Percentiles rank a stretch among this genome's conserved stretches.
Evolutionary conservation across 1,140 invertebrate species (phyloP).

Genomic region (Dolichoris vasculosae): DNA sequence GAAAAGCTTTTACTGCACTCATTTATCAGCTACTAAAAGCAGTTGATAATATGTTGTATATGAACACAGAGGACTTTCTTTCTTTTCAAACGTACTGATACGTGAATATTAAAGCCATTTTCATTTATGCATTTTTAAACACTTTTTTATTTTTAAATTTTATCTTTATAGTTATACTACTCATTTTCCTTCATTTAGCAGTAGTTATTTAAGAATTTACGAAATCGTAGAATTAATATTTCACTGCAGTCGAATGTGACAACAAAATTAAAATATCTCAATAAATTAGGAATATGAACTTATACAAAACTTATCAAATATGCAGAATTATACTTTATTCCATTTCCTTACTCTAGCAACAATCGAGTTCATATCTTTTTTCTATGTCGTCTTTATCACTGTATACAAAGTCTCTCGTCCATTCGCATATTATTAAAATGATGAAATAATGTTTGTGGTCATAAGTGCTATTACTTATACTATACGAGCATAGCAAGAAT

Average conservation of each 20-base stretch:
- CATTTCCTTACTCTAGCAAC: neutral
- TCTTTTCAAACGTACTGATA: neutral
- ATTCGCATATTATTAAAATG: conserved; percentile 67
- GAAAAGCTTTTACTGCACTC: neutral
- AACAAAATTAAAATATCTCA: no score
- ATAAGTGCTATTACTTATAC: conserved; percentile 68
- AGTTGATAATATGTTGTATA: neutral
- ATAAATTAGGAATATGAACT: no score
- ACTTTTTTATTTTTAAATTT: neutral
- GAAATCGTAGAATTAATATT: no score
- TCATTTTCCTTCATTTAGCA: no score
- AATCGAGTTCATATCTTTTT: neutral
- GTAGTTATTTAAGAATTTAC: no score
- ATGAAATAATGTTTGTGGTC: conserved; percentile 73
- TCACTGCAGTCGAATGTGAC: no score
- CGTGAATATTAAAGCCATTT: neutral
- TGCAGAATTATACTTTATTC: conserved; percentile 23
- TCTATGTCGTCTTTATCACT: conserved; percentile 5
- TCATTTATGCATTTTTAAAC: neutral
- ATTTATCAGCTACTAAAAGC: neutral
- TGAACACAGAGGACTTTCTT: neutral
- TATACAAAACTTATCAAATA: no score
- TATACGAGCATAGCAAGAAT: neutral
- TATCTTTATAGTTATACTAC: neutral
- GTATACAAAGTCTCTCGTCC: conserved; percentile 23